Conservation (phyloP, 1,140 invertebrate genomes). For the Drosophila biarmipes region DNA sequence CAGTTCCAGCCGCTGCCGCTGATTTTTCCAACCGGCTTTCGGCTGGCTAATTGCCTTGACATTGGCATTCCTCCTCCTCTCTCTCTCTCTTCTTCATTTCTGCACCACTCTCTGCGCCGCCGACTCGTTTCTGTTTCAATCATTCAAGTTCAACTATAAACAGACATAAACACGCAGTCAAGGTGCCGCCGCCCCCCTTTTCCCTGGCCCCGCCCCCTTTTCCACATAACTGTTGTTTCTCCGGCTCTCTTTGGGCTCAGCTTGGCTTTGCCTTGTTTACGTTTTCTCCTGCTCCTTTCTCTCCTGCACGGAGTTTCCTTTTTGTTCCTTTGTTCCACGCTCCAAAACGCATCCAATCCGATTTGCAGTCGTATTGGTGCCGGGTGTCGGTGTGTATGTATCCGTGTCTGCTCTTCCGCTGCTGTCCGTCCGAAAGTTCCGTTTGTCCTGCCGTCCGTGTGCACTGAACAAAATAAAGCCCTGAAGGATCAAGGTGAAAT, state of each 20-base stretch:
- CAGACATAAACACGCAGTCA: constrained; percentile 53
- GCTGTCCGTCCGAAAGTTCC: constrained; percentile 10
- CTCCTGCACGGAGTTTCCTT: constrained; percentile 12
- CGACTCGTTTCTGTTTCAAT: constrained; percentile 46
- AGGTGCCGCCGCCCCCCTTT: constrained; percentile 23
- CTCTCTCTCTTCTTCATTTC: constrained; percentile 12
- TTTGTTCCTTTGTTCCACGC: constrained; percentile 33
- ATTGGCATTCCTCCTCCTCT: constrained; percentile 71
- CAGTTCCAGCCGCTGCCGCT: constrained; percentile 33
- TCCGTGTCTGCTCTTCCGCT: constrained; percentile 48
- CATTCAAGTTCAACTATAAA: constrained; percentile 63
- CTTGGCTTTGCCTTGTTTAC: constrained; percentile 26
- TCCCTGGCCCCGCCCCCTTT: not conserved
- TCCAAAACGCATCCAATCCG: constrained; percentile 33
- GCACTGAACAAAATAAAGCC: not conserved
- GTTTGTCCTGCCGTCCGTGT: constrained; percentile 19
- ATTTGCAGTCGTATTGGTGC: constrained; percentile 22
- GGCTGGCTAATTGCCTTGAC: constrained; percentile 79
- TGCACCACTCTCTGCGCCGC: constrained; percentile 12
- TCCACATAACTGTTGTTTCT: constrained; percentile 29
- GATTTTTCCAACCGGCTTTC: constrained; percentile 81
- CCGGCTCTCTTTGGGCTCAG: constrained; percentile 12
- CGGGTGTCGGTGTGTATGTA: constrained; percentile 24
- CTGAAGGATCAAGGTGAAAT: too few relatives aligned
- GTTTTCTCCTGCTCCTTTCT: constrained; percentile 20